Percentiles rank a stretch among this genome's conserved stretches.
Evolutionary conservation across 2,888 invertebrate genomes (phyloP).

Genomic region (Chironomus tentans): DNA sequence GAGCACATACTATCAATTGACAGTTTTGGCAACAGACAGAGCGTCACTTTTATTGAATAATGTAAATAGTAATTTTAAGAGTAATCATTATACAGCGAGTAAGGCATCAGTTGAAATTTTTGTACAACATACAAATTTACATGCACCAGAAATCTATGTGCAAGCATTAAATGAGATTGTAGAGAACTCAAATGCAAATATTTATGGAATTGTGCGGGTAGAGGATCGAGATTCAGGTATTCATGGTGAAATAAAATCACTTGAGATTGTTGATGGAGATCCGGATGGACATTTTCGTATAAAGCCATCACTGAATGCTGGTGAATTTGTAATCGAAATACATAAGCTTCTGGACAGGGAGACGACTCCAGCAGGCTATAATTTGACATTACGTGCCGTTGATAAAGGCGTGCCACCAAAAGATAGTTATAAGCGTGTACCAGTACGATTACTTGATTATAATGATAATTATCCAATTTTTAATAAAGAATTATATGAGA

Average conservation of each 20-base stretch:
- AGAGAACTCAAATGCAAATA: conserved; percentile 70
- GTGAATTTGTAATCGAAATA: conserved; percentile 73
- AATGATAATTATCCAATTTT: conserved; percentile 84
- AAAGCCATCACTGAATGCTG: conserved; percentile 50
- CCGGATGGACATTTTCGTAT: conserved; percentile 83
- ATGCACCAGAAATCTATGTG: conserved; percentile 74
- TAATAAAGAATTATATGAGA: conserved; percentile 76
- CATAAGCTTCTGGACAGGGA: conserved; percentile 70
- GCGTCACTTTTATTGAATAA: conserved; percentile 46
- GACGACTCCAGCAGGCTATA: conserved; percentile 69
- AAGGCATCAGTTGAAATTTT: conserved; percentile 67
- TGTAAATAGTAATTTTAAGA: conserved; percentile 35
- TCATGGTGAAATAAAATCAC: conserved; percentile 70
- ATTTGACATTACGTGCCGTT: conserved; percentile 73
- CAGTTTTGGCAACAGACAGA: conserved; percentile 80
- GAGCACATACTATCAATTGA: conserved; percentile 59
- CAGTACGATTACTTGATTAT: conserved; percentile 69
- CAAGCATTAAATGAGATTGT: conserved; percentile 70
- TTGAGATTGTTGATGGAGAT: conserved; percentile 84
- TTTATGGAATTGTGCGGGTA: conserved; percentile 83
- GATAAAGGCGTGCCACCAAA: conserved; percentile 75
- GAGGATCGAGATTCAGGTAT: conserved; percentile 73
- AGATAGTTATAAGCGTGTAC: conserved; percentile 68
- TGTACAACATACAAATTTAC: conserved; percentile 75
- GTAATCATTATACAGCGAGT: conserved; percentile 45